Evolutionary conservation across 2,888 invertebrate species (phyloP).

Genomic region (Pseudoips prasinana): DNA sequence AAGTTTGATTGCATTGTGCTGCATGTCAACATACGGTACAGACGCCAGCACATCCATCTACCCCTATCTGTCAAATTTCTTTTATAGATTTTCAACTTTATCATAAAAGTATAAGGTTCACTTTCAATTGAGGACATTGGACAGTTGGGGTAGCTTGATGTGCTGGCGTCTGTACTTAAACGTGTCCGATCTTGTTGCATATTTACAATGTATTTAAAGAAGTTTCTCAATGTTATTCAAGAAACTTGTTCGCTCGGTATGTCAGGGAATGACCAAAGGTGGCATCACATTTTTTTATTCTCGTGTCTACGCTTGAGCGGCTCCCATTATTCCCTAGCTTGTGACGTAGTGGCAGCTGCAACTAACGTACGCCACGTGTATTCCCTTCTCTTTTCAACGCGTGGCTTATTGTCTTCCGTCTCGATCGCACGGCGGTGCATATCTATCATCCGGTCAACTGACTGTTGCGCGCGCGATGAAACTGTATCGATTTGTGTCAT

Average conservation of each 20-base stretch:
- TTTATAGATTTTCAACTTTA: no score
- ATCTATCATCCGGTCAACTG: constrained; percentile 66
- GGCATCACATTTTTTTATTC: constrained; percentile 50
- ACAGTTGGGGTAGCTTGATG: no score
- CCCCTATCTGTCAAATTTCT: no score
- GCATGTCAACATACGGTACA: no score
- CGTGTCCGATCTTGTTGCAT: not conserved
- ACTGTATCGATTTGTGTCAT: constrained; percentile 59
- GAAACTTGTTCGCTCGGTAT: constrained; percentile 23
- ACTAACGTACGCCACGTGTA: constrained; percentile 64
- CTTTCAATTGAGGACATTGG: no score
- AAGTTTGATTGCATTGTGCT: not conserved
- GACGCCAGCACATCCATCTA: no score
- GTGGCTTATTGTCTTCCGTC: constrained; percentile 33
- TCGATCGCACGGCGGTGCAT: constrained; percentile 50
- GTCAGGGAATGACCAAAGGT: constrained; percentile 36
- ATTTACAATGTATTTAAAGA: not conserved
- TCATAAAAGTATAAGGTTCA: no score
- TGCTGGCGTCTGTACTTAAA: not conserved
- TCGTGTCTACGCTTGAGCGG: constrained; percentile 62
- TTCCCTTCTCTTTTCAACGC: constrained; percentile 50
- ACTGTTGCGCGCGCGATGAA: constrained; percentile 50
- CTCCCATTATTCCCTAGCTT: constrained; percentile 67
- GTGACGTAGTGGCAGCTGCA: constrained; percentile 79
- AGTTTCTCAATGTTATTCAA: constrained; percentile 14